phyloP scores from a whole-genome alignment of 1,140 invertebrate species.

The Drosophila insularis region DNA sequence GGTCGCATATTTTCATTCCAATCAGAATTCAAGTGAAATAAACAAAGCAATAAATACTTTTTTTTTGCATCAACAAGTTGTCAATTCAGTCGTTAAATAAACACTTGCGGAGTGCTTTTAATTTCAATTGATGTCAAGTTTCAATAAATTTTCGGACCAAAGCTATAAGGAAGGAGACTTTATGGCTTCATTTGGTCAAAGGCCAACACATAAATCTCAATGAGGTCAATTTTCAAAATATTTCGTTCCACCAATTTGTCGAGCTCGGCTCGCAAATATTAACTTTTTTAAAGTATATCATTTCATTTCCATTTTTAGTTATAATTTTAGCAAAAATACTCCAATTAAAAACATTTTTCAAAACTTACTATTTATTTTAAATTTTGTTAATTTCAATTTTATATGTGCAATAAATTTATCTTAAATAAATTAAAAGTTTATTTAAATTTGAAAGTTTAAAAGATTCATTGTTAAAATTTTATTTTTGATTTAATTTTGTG shows the following conservation, averaged over 20 bases:
- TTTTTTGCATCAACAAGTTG: conserved; percentile 58
- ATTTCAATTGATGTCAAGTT: conserved; percentile 44
- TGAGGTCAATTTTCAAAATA: conserved; percentile 23
- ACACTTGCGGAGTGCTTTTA: conserved; percentile 19
- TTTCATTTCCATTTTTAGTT: neutral
- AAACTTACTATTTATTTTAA: too few relatives aligned
- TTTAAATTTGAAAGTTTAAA: too few relatives aligned
- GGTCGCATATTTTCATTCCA: neutral
- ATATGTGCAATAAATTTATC: too few relatives aligned
- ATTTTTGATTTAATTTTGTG: too few relatives aligned
- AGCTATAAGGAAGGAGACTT: neutral
- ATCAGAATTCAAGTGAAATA: conserved; percentile 21
- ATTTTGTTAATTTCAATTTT: too few relatives aligned
- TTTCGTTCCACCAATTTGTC: too few relatives aligned
- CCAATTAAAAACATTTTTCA: too few relatives aligned
- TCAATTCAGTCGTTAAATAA: neutral
- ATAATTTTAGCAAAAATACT: neutral
- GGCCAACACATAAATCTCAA: conserved; percentile 23
- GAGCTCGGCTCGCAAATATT: too few relatives aligned
- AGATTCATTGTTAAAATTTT: too few relatives aligned
- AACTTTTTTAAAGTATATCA: too few relatives aligned
- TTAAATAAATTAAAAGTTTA: too few relatives aligned
- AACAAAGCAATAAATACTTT: conserved; percentile 24
- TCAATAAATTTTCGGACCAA: conserved; percentile 31
- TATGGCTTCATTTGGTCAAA: neutral